Evolutionary conservation across 2,888 invertebrate species (phyloP).

Genomic region (Clusia tigrina): DNA sequence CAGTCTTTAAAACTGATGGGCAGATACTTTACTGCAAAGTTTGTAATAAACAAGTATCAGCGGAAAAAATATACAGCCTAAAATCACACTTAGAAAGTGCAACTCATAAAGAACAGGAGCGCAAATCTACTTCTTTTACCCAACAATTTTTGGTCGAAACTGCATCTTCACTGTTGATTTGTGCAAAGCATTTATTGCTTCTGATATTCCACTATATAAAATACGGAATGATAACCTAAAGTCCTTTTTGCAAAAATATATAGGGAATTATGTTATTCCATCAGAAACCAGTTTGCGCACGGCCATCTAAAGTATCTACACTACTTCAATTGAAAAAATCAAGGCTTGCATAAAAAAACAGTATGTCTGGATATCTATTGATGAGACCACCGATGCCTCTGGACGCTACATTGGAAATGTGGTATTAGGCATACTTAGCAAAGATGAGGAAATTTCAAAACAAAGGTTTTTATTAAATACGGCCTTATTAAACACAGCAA

Average conservation of each 20-base stretch:
- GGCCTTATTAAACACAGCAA: slow-evolving; percentile 17
- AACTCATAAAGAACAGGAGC: slow-evolving; percentile 16
- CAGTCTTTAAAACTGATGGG: slow-evolving; percentile 26
- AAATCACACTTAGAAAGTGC: slow-evolving; percentile 20
- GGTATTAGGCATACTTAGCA: slow-evolving; percentile 15
- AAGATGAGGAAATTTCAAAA: slow-evolving; percentile 16
- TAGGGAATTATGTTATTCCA: slow-evolving; percentile 11
- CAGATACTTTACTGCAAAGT: slow-evolving; percentile 25
- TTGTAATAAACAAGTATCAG: slow-evolving; percentile 23
- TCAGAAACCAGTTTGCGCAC: slow-evolving; percentile 7
- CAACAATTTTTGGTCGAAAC: neutral
- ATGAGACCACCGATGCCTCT: slow-evolving; percentile 11
- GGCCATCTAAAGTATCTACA: slow-evolving; percentile 9
- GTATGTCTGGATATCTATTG: neutral
- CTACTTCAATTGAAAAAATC: neutral
- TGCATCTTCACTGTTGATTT: slow-evolving; percentile 18
- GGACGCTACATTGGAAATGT: slow-evolving; percentile 21
- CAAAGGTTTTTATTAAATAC: slow-evolving; percentile 22
- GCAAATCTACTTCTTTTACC: slow-evolving; percentile 10
- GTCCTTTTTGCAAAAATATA: slow-evolving; percentile 14
- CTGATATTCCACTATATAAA: slow-evolving; percentile 25
- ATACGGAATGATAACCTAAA: slow-evolving; percentile 11
- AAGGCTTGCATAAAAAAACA: slow-evolving; percentile 6
- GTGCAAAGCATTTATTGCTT: slow-evolving; percentile 22
- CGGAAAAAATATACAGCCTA: slow-evolving; percentile 15